Percentiles rank a stretch among this genome's conserved stretches.
phyloP scores from a whole-genome alignment of 2,113 vertebrate genomes.

The Bombycilla garrulus region DNA sequence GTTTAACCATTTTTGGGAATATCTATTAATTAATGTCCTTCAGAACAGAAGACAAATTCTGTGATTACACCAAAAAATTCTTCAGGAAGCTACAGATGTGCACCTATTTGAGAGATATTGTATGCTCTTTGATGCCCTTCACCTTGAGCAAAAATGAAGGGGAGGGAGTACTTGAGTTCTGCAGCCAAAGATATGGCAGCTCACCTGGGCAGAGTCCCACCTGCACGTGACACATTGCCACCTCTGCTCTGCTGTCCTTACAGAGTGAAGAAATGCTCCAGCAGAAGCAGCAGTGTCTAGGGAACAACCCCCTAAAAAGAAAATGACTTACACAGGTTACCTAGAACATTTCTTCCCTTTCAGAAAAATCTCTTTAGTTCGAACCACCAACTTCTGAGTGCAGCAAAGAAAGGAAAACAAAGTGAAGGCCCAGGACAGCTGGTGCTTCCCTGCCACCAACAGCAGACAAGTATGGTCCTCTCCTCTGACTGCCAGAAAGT shows the following conservation, averaged over 20 bases:
- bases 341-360: not conserved
- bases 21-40: not conserved
- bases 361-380: not conserved
- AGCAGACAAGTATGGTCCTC: rapidly evolving
- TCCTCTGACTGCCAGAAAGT: not conserved
- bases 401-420: not conserved
- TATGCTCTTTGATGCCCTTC: not conserved
- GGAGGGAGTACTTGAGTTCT: not conserved
- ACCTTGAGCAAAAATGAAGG: not conserved
- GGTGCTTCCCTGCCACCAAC: not conserved
- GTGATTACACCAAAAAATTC: not conserved
- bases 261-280: rapidly evolving
- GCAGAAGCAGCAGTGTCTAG: not conserved
- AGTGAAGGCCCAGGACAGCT: not conserved
- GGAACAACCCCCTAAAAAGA: not conserved
- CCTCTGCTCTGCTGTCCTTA: not conserved
- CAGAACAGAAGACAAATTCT: not conserved
- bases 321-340: not conserved
- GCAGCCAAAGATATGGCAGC: not conserved
- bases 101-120: rapidly evolving
- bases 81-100: not conserved
- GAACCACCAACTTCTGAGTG: not conserved
- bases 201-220: not conserved
- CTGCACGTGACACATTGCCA: rapidly evolving
- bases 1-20: not conserved